Base-by-base conservation (phyloP, 1,140 invertebrate genomes). In the Rhopalosiphum maidis region DNA sequence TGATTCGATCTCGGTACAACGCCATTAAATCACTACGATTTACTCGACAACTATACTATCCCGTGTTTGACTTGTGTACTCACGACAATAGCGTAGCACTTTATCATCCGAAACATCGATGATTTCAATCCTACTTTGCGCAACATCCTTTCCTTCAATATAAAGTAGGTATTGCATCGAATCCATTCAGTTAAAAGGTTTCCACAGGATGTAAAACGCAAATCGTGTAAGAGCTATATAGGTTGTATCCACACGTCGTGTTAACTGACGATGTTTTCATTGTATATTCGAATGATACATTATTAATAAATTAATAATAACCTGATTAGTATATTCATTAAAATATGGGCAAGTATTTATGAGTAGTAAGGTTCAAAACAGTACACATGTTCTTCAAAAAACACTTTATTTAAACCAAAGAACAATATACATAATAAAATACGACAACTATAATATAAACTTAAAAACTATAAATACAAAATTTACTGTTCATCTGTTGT, bases 101-200 rank as follows among this genome's bases (percentile, higher is more conserved):
- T 82, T 82, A 91, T 48, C 35, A 83, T 43, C 90, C n/a, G n/a
- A 83, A 91, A 82, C 68, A n/a, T 21, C 15, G 37, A 60, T 23
- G n/a, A 82, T 43, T 90, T 43, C 37, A 43, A 90, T 60, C 11
- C 37, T 21, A 54, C 7, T 89, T 11, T 30, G 25, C 35, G 18
- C n/a, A 25, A 9, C 30, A n/a, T 54, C 46, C 0, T 89, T 23
- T 5, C 2, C 22, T 21, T 86, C 23, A 46, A 48, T 41, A 41
- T 4, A 37, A 55, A 86, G n/a, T 85, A 77, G 15, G 43, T n/a
- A 43, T 54, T 93, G n/a, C 41, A 37, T 93, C 8, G 35, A 21
- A 86, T 30, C 82, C 23, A 43, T 93, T 86, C n/a, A 25, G 51
- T 86, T 93, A 93, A 93, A 93, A 93, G 51, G 91, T 93, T 55